phyloP scores from a whole-genome alignment of 2,113 vertebrate genomes.

The Numida meleagris region DNA sequence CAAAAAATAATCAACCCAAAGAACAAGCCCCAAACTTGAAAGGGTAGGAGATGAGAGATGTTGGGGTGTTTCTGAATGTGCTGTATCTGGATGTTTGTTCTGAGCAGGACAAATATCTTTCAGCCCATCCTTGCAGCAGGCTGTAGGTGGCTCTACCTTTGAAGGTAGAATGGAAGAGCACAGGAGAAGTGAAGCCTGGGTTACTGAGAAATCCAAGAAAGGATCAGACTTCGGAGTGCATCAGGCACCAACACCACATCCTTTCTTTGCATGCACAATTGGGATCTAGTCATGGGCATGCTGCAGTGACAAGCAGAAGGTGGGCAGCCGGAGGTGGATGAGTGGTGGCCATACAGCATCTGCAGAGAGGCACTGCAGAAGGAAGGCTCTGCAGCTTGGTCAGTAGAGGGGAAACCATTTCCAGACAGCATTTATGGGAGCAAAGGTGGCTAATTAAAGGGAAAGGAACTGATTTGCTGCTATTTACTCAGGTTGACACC shows the following conservation, averaged over 20 bases:
- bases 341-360: not conserved
- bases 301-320: not conserved
- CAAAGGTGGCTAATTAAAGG: not conserved
- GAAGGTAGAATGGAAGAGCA: not conserved
- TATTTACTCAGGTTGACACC: not conserved
- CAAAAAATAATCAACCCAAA: not conserved
- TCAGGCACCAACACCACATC: not conserved
- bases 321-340: not conserved
- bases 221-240: not conserved
- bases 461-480: not conserved
- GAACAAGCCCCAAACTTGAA: not conserved
- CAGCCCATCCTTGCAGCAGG: not conserved
- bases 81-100: not conserved
- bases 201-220: not conserved
- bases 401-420: not conserved
- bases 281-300: not conserved
- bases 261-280: not conserved
- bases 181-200: fast-evolving
- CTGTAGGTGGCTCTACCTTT: not conserved
- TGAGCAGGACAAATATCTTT: not conserved
- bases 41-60: not conserved
- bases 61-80: not conserved
- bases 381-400: not conserved
- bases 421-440: not conserved
- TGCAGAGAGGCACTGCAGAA: not conserved